These are phyloP conservation scores for Saccopteryx bilineata DNA, from an alignment of 2,113 vertebrate species.

Conservation along the genomic window DNA sequence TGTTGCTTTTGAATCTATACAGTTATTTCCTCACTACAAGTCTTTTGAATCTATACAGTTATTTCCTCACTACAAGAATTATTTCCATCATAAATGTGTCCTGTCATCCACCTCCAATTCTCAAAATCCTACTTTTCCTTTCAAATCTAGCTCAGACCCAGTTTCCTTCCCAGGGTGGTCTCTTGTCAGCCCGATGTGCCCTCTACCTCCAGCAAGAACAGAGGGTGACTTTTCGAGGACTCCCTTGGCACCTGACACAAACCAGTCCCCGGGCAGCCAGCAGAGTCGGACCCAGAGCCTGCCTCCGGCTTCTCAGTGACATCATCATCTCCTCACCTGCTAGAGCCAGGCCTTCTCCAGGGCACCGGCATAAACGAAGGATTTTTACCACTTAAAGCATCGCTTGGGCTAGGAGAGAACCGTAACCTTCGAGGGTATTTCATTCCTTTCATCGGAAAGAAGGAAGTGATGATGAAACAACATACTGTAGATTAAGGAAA, in stretches of 20 bases:
- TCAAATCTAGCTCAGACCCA: background rate
- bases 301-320: background rate
- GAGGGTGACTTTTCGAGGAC: background rate
- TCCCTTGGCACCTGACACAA: accelerated
- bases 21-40: background rate
- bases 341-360: background rate
- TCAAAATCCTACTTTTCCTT: background rate
- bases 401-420: background rate
- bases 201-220: background rate
- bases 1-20: background rate
- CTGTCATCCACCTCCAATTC: background rate
- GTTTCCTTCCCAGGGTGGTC: background rate
- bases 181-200: too few species aligned
- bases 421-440: background rate
- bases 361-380: background rate
- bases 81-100: background rate
- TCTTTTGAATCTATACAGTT: background rate
- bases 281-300: background rate
- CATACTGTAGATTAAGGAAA: background rate
- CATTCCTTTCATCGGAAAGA: background rate
- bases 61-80: background rate
- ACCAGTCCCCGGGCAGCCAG: background rate
- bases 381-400: background rate
- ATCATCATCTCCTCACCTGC: background rate
- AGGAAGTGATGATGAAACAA: slow-evolving; percentile 4